These are phyloP conservation scores for Euleptes europaea DNA, from an alignment of 2,113 vertebrate genomes.

Conservation along the genomic window DNA sequence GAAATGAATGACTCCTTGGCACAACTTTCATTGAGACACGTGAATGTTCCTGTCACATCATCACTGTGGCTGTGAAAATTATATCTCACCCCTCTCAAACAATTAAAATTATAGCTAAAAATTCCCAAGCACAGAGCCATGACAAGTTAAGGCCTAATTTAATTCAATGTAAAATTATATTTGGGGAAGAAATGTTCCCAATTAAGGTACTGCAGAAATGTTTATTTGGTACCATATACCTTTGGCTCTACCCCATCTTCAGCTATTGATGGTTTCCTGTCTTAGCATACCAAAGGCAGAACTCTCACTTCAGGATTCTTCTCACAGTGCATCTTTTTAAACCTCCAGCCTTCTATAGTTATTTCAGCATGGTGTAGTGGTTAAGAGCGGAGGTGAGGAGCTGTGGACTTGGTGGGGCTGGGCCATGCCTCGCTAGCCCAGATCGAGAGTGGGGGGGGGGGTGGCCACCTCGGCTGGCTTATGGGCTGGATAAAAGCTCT, in stretches of 20 bases:
- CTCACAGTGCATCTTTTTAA: not conserved
- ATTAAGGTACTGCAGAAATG: not conserved
- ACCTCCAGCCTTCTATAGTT: not conserved
- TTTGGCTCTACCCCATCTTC: not conserved
- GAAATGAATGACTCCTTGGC: not conserved
- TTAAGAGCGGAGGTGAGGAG: not conserved
- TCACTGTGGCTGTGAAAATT: not conserved
- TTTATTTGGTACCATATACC: accelerated
- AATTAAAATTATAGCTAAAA: constrained; percentile 5
- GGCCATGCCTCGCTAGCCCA: too few relatives aligned
- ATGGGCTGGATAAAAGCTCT: too few relatives aligned
- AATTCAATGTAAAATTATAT: constrained; percentile 1
- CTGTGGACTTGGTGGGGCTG: too few relatives aligned
- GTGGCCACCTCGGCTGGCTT: too few relatives aligned
- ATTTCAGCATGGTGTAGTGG: not conserved
- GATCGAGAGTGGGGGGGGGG: too few relatives aligned
- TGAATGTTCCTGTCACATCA: not conserved
- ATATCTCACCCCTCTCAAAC: not conserved
- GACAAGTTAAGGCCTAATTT: not conserved
- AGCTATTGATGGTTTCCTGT: not conserved
- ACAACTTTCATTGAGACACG: not conserved
- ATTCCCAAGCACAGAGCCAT: accelerated
- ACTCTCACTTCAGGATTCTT: not conserved
- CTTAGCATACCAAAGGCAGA: not conserved
- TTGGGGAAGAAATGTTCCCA: not conserved